phyloP scores from a whole-genome alignment of 1,140 invertebrate genomes.

The Monomorium pharaonis region DNA sequence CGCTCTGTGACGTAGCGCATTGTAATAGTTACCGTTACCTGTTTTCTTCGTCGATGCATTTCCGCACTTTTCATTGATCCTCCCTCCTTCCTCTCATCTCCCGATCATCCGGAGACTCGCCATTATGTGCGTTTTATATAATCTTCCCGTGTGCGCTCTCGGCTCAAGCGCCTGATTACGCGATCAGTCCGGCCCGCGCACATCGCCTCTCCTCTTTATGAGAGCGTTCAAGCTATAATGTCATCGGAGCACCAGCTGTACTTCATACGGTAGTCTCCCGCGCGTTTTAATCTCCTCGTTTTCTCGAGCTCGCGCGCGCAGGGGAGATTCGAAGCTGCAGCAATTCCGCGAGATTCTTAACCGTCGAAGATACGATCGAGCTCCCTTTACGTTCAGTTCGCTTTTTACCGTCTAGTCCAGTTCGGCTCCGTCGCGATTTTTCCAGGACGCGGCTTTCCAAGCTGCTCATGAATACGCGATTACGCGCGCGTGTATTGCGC shows the following conservation, averaged over 20 bases:
- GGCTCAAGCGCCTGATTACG: constrained; percentile 50
- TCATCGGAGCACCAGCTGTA: constrained; percentile 40
- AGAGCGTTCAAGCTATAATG: constrained; percentile 49
- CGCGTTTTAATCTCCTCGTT: constrained; percentile 18
- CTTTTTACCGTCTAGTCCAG: background rate
- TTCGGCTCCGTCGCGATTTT: background rate
- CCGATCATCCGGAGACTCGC: background rate
- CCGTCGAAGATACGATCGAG: background rate
- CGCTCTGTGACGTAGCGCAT: constrained; percentile 36
- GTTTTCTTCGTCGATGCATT: constrained; percentile 27
- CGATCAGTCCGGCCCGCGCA: constrained; percentile 17
- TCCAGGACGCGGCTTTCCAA: background rate
- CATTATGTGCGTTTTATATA: constrained; percentile 37
- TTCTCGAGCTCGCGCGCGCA: background rate
- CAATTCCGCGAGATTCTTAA: background rate
- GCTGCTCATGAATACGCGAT: constrained; percentile 22
- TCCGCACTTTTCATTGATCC: constrained; percentile 53
- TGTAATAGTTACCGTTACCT: constrained; percentile 28
- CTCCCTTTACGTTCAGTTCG: background rate
- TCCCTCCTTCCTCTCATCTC: no score
- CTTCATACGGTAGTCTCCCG: constrained; percentile 15
- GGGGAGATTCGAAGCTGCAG: no score
- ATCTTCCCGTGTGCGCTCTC: constrained; percentile 14
- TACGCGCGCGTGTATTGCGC: constrained; percentile 6
- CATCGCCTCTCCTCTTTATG: constrained; percentile 27